phyloP scores from a whole-genome alignment of 2,888 invertebrate species.

The Dolichomitus sp. region DNA sequence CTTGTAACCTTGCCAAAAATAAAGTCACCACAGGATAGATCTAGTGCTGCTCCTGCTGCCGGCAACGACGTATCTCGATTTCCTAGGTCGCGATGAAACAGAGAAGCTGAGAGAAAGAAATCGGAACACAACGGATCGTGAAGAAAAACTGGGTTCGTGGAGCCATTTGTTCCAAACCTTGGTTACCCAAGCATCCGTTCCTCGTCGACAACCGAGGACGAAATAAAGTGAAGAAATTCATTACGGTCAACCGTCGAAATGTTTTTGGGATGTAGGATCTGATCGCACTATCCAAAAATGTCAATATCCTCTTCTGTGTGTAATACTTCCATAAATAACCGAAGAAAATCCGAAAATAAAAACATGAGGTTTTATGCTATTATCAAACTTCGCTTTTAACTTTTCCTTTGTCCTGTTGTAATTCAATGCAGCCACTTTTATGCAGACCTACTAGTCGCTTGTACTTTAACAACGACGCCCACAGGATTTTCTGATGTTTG shows the following conservation, averaged over 20 bases:
- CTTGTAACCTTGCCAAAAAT: constrained; percentile 71
- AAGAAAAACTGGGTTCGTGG: constrained; percentile 35
- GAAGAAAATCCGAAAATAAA: constrained; percentile 38
- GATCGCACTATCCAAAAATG: constrained; percentile 28
- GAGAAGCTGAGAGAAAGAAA: constrained; percentile 14
- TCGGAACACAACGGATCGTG: constrained; percentile 4
- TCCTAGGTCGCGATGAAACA: constrained; percentile 6
- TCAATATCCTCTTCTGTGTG: constrained; percentile 25
- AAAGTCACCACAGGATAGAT: constrained; percentile 56
- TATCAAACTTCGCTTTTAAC: constrained; percentile 28
- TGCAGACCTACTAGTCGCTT: not conserved
- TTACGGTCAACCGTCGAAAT: constrained; percentile 57
- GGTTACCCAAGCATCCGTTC: constrained; percentile 26
- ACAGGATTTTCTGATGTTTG: not conserved
- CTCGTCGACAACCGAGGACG: constrained; percentile 28
- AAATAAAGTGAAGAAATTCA: constrained; percentile 58
- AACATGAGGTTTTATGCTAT: constrained; percentile 26
- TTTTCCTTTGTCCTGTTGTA: constrained; percentile 22
- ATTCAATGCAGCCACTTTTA: not conserved
- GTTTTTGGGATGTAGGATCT: not conserved
- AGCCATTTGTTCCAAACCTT: constrained; percentile 53
- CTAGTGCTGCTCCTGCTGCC: constrained; percentile 44
- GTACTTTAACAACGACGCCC: not conserved
- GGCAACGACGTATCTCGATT: constrained; percentile 43
- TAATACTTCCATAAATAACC: constrained; percentile 19